Evolutionary conservation across 1,140 invertebrate species (phyloP).

Genomic region (Teleopsis dalmanni): DNA sequence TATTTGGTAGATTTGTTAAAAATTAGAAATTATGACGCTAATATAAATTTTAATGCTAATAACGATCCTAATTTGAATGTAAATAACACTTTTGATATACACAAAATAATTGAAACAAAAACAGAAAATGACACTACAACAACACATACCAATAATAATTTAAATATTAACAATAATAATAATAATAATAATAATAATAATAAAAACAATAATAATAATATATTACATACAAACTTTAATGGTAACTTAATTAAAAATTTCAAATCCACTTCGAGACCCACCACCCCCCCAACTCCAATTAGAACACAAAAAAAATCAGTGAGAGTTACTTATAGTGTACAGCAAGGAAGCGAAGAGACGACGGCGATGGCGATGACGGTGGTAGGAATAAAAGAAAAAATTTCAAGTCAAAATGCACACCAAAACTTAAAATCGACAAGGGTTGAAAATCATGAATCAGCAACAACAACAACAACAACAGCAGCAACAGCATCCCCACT

Average conservation of each 20-base stretch:
- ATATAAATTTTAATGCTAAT: constrained; percentile 15
- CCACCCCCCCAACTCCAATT: neutral
- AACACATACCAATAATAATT: constrained; percentile 14
- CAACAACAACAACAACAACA: neutral
- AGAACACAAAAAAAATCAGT: constrained; percentile 3
- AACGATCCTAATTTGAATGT: constrained; percentile 8
- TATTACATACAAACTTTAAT: neutral
- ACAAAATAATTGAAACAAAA: constrained; percentile 7
- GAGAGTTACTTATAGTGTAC: too few species aligned
- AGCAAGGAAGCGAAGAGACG: too few species aligned
- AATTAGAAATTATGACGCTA: constrained; percentile 2
- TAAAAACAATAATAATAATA: neutral
- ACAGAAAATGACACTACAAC: constrained; percentile 5
- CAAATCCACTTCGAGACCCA: neutral
- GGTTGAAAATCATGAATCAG: constrained; percentile 9
- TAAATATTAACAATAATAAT: too few species aligned
- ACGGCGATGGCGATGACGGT: too few species aligned
- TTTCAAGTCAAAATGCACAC: too few species aligned
- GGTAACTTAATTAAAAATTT: constrained; percentile 18
- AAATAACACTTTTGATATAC: constrained; percentile 25
- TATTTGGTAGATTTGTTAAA: neutral
- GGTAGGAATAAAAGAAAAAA: neutral
- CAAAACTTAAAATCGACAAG: too few species aligned
- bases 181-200: constrained; percentile 4
- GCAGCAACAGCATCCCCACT: neutral